Percentiles rank a stretch among this genome's conserved stretches.
Evolutionary conservation across 2,113 vertebrate species (phyloP).

Genomic region (Nannobrachium achirus): DNA sequence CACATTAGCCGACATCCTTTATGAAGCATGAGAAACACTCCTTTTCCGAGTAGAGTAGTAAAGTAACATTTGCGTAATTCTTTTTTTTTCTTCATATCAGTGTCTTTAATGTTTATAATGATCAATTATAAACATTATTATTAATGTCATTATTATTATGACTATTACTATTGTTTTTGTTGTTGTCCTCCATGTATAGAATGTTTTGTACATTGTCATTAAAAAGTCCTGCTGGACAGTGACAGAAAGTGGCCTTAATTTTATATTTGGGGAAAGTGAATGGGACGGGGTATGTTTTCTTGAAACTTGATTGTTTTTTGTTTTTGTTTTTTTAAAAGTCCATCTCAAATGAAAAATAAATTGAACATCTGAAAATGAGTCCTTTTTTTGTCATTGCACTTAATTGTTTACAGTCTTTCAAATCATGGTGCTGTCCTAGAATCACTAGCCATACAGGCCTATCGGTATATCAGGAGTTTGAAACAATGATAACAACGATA

Average conservation of each 20-base stretch:
- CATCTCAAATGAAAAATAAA: constrained; percentile 79
- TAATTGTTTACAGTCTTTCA: constrained; percentile 70
- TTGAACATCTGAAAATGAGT: constrained; percentile 71
- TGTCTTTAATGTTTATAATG: constrained; percentile 60
- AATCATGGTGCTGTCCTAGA: constrained; percentile 59
- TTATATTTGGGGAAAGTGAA: constrained; percentile 78
- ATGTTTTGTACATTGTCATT: constrained; percentile 80
- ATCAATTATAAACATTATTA: constrained; percentile 70
- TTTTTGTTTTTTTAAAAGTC: constrained; percentile 58
- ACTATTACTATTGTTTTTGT: constrained; percentile 77
- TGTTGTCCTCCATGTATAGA: constrained; percentile 76
- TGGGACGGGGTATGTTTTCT: constrained; percentile 70
- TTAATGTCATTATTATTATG: constrained; percentile 72
- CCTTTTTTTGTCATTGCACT: constrained; percentile 73
- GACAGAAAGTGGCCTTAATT: constrained; percentile 82
- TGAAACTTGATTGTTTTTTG: constrained; percentile 76
- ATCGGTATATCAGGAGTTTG: constrained; percentile 36
- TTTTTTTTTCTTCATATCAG: constrained; percentile 53
- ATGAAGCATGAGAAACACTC: constrained; percentile 43
- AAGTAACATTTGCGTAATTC: constrained; percentile 44
- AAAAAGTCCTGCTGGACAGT: constrained; percentile 85
- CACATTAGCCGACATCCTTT: constrained; percentile 30
- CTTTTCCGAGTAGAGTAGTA: constrained; percentile 41
- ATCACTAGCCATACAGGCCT: constrained; percentile 9
- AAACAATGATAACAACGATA: constrained; percentile 73